Conservation (phyloP, 2,888 invertebrate genomes). For the Prenolepis imparis region DNA sequence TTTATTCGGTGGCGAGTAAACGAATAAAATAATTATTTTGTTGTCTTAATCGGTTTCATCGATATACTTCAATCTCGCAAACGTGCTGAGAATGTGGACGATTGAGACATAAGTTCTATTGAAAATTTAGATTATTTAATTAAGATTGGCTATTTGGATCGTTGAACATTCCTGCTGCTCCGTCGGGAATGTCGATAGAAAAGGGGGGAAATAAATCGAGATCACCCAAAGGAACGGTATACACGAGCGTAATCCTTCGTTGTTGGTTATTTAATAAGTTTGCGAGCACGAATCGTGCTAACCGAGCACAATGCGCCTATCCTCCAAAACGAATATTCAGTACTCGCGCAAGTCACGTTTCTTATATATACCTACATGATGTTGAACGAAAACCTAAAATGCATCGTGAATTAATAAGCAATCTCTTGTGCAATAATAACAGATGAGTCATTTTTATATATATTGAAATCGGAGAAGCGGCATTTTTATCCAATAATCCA, state of each 20-base stretch:
- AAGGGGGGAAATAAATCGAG: background rate
- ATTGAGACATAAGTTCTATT: slow-evolving; percentile 35
- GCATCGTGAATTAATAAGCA: slow-evolving; percentile 36
- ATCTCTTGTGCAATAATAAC: slow-evolving; percentile 20
- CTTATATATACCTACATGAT: background rate
- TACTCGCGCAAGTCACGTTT: slow-evolving; percentile 27
- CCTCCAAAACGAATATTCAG: slow-evolving; percentile 9
- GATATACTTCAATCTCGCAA: slow-evolving; percentile 14
- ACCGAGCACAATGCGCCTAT: background rate
- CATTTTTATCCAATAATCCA: background rate
- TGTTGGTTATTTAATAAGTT: slow-evolving; percentile 19
- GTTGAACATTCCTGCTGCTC: background rate
- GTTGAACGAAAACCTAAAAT: slow-evolving; percentile 13
- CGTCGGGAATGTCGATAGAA: background rate
- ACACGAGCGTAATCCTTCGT: slow-evolving; percentile 10
- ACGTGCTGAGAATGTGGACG: slow-evolving; percentile 19
- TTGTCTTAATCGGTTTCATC: slow-evolving; percentile 6
- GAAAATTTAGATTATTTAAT: slow-evolving; percentile 55
- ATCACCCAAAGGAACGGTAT: background rate
- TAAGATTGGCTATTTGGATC: slow-evolving; percentile 35
- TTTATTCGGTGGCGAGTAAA: background rate
- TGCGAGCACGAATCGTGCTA: background rate
- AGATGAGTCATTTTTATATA: slow-evolving; percentile 1
- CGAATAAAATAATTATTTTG: background rate
- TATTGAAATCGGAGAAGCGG: background rate